Percentiles rank a stretch among this genome's conserved stretches.
phyloP scores from a whole-genome alignment of 2,888 invertebrate species.

The Craniophora ligustri region DNA sequence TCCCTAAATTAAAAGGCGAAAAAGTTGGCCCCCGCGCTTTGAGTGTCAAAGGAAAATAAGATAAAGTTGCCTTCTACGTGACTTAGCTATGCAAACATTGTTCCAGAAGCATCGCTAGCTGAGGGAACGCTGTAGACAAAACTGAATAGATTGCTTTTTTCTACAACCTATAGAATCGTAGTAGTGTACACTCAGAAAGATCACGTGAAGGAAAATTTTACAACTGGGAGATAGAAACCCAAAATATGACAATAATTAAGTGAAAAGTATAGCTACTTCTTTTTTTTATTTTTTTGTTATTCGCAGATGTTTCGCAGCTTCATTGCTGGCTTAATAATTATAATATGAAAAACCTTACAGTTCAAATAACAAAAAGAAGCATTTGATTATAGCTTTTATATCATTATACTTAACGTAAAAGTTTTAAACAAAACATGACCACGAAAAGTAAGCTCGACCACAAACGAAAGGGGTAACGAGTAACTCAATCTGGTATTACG shows the following conservation, averaged over 20 bases:
- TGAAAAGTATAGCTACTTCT: too few relatives aligned
- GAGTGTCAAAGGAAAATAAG: constrained; percentile 69
- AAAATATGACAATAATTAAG: too few relatives aligned
- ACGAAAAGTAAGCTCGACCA: constrained; percentile 49
- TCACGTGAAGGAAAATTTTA: too few relatives aligned
- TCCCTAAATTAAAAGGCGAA: constrained; percentile 78
- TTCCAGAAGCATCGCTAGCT: constrained; percentile 26
- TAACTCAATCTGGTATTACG: constrained; percentile 61
- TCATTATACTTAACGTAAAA: constrained; percentile 4
- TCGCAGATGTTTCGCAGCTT: too few relatives aligned
- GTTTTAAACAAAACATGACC: constrained; percentile 25
- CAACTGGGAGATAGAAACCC: too few relatives aligned
- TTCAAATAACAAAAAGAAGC: too few relatives aligned
- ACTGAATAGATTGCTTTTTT: constrained; percentile 7
- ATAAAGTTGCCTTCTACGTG: constrained; percentile 75
- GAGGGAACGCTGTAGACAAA: constrained; percentile 15
- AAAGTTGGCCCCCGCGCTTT: constrained; percentile 63
- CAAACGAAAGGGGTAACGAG: constrained; percentile 58
- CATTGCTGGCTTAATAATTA: too few relatives aligned
- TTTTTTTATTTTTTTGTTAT: too few relatives aligned
- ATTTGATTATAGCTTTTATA: neutral
- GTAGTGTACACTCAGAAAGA: too few relatives aligned
- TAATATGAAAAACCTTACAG: too few relatives aligned
- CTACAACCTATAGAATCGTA: too few relatives aligned
- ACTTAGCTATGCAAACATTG: constrained; percentile 60